Base-by-base conservation (phyloP, 2,888 invertebrate genomes). In the Creontiades dilutus region DNA sequence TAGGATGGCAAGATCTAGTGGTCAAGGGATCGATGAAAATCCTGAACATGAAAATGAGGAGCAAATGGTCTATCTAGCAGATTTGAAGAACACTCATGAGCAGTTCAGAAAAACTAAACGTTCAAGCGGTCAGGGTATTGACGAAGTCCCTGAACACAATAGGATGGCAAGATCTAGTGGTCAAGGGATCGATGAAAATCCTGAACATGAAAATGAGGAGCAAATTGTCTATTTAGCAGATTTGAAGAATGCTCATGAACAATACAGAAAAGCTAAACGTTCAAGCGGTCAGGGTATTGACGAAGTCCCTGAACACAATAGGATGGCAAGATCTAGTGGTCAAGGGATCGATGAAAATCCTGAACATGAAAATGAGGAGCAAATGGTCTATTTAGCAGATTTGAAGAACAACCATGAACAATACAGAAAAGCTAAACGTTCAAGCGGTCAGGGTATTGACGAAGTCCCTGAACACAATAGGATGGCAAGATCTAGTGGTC, bases 311-410 rank as follows among this genome's bases (percentile, higher is more conserved):
- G 78, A 78, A 0, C 37, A 78, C 16, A 19, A 27, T 5, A 78
- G 78, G 13, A 16, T 78, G 78, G 19, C 13, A 47, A 37, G 86
- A 19, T 86, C 86, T 7, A 86, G 75, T 75, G 86, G 86, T 0
- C 86, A 86, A 48, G 86, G 86, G 23, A 86, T 86, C 11, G 47
- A 75, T 75, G 86, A 86, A 47, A 75, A 86, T 75, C 86, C 86
- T 4, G 86, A 86, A 47, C 82, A 82, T 47, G 37, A 37, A 23
- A 14, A n/a, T 37, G 28, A 61, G 23, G 82, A 82, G 82, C 48
- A 7, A 2, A 37, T 5, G 2, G 2, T 52, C 3, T 52, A 52
- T 52, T 3, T 2, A 52, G 14, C 13, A 52, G 52, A 16, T 13
- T 14, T 52, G 52, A 52, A 52, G 3, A 12, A 52, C 3, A 16